Evolutionary conservation across 2,113 vertebrate genomes (phyloP), one percentile per base, ranked within the genome.

Genomic region (Trematomus loennbergii): DNA sequence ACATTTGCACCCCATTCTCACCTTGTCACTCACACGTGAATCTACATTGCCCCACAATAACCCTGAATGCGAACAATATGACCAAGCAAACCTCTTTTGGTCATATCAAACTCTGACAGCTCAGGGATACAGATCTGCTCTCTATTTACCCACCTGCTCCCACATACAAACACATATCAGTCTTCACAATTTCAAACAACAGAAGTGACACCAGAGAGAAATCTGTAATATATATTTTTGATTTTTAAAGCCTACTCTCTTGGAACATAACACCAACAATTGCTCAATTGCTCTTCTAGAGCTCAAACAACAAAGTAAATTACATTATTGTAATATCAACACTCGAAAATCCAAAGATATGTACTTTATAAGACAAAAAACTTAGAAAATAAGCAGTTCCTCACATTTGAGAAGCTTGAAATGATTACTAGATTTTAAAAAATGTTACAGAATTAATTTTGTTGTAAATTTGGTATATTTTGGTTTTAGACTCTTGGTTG

Each of bases 41-140:
- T 75, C 61, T 76, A 12, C 66, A 52, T 18, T 18, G 55, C 78
- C 71, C 72, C 36, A 64, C 82, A 71, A 49, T 58, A 76, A 72
- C 73, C 78, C 55, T 29, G 36, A 53, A 84, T 13, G 67, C 83
- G 71, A 84, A 90, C 77, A 76, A 86, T 84, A 90, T 72, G 82
- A 82, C 88, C 81, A 82, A 57, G 71, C 87, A 92, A 89, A 87
- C 92, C 91, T 78, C 84, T 94, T 79, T 92, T 93, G 91, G 92
- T 91, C 86, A 83, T 81, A 87, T 91, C 91, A 94, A 81, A 74
- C 54, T 55, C 70, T 92, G 93, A 94, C 92, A 94, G 88, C 72
- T 10, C 85, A 58, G 50, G 79, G 62, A 72, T 81, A 74, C 68
- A n/a, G 57, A 78, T 74, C 83, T 72, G 79, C 78, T 80, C 85